phyloP scores from a whole-genome alignment of 2,797 vertebrate genomes.

The Loriculus beryllinus region DNA sequence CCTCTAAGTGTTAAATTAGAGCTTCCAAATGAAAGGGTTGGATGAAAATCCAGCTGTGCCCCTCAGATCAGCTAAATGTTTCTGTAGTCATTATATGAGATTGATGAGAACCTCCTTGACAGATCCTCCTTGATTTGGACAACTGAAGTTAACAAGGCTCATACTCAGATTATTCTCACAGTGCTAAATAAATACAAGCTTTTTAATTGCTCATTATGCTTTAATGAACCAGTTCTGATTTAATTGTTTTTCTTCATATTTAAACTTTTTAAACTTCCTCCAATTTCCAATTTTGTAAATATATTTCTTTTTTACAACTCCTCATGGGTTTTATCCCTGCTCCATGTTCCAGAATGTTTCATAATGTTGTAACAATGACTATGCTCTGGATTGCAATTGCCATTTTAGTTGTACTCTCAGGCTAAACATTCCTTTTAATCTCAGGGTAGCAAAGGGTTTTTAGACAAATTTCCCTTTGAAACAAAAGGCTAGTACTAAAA shows the following conservation, averaged over 20 bases:
- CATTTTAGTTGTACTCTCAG: not conserved
- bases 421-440: not conserved
- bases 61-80: conserved; percentile 55
- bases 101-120: conserved; percentile 62
- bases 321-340: not conserved
- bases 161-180: not conserved
- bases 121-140: conserved; percentile 52
- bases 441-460: not conserved
- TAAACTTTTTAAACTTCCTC: not conserved
- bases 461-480: not conserved
- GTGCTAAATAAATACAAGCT: not conserved
- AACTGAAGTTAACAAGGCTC: conserved; percentile 22
- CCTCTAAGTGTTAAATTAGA: conserved; percentile 53
- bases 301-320: not conserved
- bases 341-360: not conserved
- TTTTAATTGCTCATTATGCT: conserved; percentile 1
- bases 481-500: not conserved
- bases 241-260: not conserved
- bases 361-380: not conserved
- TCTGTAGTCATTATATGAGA: conserved; percentile 47
- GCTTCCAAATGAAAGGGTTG: conserved; percentile 48
- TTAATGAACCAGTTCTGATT: not conserved
- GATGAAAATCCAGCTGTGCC: conserved; percentile 63
- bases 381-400: not conserved
- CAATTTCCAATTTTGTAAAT: not conserved